These are phyloP conservation scores for Branchinecta lynchi DNA, from an alignment of 1,140 invertebrate genomes.

Conservation along the genomic window DNA sequence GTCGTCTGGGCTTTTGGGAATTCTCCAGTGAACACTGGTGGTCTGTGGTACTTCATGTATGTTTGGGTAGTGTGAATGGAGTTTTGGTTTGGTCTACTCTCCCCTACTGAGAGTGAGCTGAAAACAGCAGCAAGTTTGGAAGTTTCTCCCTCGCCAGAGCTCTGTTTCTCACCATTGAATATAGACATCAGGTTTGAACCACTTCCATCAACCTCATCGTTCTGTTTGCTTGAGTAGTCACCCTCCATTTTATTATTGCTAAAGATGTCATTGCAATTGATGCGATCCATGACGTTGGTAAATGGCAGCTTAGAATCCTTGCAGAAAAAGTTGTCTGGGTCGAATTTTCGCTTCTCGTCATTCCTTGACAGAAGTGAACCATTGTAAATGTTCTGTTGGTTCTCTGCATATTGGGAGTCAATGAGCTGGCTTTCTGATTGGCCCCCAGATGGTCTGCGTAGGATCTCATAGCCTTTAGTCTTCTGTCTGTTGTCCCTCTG, in stretches of 20 bases:
- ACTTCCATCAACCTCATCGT: neutral
- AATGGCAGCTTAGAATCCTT: neutral
- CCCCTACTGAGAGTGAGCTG: neutral
- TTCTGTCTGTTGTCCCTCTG: neutral
- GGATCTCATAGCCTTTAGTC: neutral
- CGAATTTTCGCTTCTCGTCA: neutral
- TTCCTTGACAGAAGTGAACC: neutral
- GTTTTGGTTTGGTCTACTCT: conserved; percentile 7
- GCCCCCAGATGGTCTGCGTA: neutral
- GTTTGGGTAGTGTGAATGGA: neutral
- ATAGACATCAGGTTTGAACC: neutral
- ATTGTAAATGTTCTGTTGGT: neutral
- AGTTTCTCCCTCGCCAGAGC: neutral
- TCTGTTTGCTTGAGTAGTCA: neutral
- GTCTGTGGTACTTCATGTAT: neutral
- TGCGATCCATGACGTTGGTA: neutral
- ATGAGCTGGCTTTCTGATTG: neutral
- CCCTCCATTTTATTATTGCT: neutral
- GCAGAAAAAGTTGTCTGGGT: neutral
- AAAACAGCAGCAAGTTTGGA: neutral
- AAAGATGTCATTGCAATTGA: neutral
- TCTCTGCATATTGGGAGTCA: neutral
- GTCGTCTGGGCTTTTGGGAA: neutral
- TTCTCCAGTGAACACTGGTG: neutral
- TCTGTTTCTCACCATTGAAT: neutral